Evolutionary conservation across 1,140 invertebrate species (phyloP), one percentile per base, ranked within the genome.

Genomic region (Pygmarrhopalites habei): DNA sequence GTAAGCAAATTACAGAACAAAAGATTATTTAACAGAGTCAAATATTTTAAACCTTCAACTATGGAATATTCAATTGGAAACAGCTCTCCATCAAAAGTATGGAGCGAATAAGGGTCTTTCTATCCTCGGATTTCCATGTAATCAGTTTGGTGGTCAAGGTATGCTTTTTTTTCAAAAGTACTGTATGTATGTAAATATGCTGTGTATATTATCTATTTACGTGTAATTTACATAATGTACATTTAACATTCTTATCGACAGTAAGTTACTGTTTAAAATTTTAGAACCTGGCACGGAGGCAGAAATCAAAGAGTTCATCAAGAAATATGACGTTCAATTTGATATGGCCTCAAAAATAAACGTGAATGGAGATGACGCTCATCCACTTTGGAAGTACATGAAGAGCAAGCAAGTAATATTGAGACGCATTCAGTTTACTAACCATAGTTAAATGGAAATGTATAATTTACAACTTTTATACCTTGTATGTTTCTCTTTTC

Each of bases 371-470:
- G 82, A 86, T 14, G 76, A 85, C 64, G 85, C 92, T 15, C 83
- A 87, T 78, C 92, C 92, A 0, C 73, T 96, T 17, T 97, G 83
- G 79, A 87, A 87, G 64, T 96, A 86, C 74, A 49, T 97, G 66
- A 93, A 96, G 76, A 75, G 82, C 21, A 89, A 89, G 67, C 83
- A 91, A 93, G n/a, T n/a, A n/a, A n/a, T n/a, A n/a, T n/a, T n/a
- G n/a, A 95, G 77, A 75, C 82, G 23, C 89, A 89, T 67, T 83
- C 91, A n/a, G n/a, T 10, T 68, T 89, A n/a, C 83, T 82, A n/a
- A 80, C 85, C 73, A 83, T 82, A 43, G 92, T 97, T 67, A 96
- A 97, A 74, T 98, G 95, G 95, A 98, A 97, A n/a, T n/a, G n/a
- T n/a, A n/a, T n/a, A n/a, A n/a, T n/a, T n/a, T n/a, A n/a, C n/a